These are phyloP conservation scores for Burhinus oedicnemus DNA, from an alignment of 2,113 vertebrate genomes.

Conservation along the genomic window DNA sequence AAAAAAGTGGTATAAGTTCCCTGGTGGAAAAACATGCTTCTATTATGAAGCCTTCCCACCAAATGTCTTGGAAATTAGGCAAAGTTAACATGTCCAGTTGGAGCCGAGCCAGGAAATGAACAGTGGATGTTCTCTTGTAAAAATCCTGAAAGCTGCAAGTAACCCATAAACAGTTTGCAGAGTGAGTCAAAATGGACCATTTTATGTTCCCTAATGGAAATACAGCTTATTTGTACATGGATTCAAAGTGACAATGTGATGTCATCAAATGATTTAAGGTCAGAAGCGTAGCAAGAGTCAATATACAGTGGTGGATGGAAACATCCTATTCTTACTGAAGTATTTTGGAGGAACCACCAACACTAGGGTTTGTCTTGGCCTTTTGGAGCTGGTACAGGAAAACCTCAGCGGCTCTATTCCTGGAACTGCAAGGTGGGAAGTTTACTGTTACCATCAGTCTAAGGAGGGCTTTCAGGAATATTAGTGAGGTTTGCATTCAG, in stretches of 20 bases:
- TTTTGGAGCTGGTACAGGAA: slow-evolving; percentile 69
- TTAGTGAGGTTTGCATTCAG: background rate
- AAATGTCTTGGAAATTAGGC: slow-evolving; percentile 81
- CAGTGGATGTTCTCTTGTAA: slow-evolving; percentile 82
- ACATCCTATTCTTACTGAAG: slow-evolving; percentile 77
- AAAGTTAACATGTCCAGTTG: slow-evolving; percentile 77
- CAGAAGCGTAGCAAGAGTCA: slow-evolving; percentile 75
- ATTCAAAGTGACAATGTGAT: slow-evolving; percentile 79
- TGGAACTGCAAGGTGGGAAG: slow-evolving; percentile 78
- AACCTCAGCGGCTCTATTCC: slow-evolving; percentile 77
- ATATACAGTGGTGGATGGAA: slow-evolving; percentile 77
- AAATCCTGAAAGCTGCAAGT: slow-evolving; percentile 76
- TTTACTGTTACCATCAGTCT: slow-evolving; percentile 63
- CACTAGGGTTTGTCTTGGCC: slow-evolving; percentile 72
- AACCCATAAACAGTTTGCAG: slow-evolving; percentile 83
- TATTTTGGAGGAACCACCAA: slow-evolving; percentile 58
- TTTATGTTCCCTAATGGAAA: slow-evolving; percentile 81
- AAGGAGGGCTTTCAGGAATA: slow-evolving; percentile 36
- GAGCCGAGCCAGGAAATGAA: slow-evolving; percentile 75
- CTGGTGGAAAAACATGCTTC: slow-evolving; percentile 75
- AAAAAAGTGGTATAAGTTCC: slow-evolving; percentile 46
- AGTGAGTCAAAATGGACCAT: slow-evolving; percentile 77
- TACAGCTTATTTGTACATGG: slow-evolving; percentile 80
- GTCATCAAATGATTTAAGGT: slow-evolving; percentile 75
- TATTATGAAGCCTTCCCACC: slow-evolving; percentile 68